Evolutionary conservation across 2,113 vertebrate genomes (phyloP).

Genomic region (Ctenodactylus gundi): DNA sequence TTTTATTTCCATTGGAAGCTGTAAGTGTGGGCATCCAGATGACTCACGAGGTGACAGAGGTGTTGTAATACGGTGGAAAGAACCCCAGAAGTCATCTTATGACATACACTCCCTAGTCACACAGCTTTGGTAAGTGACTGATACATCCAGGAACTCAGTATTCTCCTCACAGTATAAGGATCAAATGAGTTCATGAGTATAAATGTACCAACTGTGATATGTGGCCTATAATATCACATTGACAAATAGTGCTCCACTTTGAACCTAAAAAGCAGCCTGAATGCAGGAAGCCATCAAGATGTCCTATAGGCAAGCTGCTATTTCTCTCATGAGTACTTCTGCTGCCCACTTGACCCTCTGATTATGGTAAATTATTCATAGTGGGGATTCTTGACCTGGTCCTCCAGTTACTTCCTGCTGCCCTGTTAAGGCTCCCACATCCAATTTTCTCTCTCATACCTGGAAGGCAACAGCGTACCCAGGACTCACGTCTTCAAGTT

Average conservation of each 20-base stretch:
- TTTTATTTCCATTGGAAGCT: not conserved
- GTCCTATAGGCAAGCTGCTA: not conserved
- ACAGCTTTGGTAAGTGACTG: not conserved
- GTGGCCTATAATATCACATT: not conserved
- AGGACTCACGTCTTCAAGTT: constrained; percentile 68
- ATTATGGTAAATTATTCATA: not conserved
- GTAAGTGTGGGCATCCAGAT: not conserved
- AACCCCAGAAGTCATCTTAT: not conserved
- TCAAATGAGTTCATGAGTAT: not conserved
- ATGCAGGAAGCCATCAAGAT: not conserved
- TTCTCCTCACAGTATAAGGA: not conserved
- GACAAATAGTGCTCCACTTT: not conserved
- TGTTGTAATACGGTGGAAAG: not conserved
- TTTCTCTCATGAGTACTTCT: not conserved
- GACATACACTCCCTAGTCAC: not conserved
- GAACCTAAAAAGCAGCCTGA: not conserved
- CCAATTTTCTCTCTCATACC: constrained; percentile 74
- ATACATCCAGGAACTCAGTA: not conserved
- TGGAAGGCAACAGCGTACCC: constrained; percentile 78
- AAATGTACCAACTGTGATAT: not conserved
- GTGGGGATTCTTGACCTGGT: not conserved
- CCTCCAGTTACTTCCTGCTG: not conserved
- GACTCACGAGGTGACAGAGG: too few species aligned
- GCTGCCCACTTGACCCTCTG: not conserved
- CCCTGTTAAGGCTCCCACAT: not conserved